phyloP scores from a whole-genome alignment of 2,113 vertebrate genomes.

The Macheiramphus alcinus region DNA sequence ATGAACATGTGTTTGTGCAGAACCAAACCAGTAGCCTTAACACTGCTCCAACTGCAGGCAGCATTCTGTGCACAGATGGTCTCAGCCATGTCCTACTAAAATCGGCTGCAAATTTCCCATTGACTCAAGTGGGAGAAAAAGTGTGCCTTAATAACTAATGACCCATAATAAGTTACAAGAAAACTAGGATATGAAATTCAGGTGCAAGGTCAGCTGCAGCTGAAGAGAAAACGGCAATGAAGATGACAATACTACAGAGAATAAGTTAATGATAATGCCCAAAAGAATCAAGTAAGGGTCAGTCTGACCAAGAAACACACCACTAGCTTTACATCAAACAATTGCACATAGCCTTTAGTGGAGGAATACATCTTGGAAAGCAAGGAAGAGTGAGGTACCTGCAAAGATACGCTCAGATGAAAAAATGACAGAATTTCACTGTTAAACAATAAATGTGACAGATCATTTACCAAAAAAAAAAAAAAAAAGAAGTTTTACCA shows the following conservation, averaged over 20 bases:
- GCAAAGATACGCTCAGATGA: neutral
- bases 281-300: neutral
- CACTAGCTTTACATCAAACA: neutral
- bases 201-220: neutral
- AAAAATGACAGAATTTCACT: neutral
- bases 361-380: neutral
- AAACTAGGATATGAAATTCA: neutral
- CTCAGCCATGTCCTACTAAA: neutral
- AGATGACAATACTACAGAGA: neutral
- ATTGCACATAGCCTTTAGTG: neutral
- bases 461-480: neutral
- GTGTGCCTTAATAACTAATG: neutral
- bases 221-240: neutral
- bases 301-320: neutral
- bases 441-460: neutral
- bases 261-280: neutral
- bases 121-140: neutral
- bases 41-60: neutral
- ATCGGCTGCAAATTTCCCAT: neutral
- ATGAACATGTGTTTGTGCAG: neutral
- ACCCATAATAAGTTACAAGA: neutral
- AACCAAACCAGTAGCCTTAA: neutral
- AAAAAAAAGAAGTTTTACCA: neutral
- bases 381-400: neutral
- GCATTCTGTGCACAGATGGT: neutral